Conservation (phyloP, 1,140 invertebrate genomes). For the Drosophila sproati region DNA sequence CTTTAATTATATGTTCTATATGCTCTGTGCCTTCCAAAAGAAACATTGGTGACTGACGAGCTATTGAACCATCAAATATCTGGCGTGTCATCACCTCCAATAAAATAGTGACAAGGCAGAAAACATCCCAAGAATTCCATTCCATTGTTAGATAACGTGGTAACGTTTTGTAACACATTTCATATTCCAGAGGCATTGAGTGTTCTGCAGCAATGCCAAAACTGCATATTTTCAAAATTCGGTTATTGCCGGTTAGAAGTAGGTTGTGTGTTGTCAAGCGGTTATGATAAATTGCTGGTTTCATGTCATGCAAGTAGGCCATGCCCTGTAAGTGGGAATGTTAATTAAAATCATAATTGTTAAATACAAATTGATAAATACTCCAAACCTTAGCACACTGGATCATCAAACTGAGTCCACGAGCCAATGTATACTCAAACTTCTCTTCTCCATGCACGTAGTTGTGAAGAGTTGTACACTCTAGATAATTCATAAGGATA, state of each 20-base stretch:
- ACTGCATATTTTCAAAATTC: conserved; percentile 15
- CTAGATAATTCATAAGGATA: not conserved
- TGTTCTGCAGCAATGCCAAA: conserved; percentile 12
- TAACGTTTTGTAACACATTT: too few species aligned
- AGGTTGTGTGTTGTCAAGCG: conserved; percentile 21
- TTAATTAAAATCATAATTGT: too few species aligned
- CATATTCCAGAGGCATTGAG: not conserved
- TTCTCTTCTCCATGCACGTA: not conserved
- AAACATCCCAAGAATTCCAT: too few species aligned
- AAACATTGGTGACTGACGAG: too few species aligned
- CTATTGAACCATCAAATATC: too few species aligned
- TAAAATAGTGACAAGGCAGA: too few species aligned
- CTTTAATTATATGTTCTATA: too few species aligned
- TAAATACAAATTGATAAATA: not conserved
- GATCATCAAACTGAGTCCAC: not conserved
- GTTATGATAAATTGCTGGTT: conserved; percentile 11
- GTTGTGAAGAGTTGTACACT: not conserved
- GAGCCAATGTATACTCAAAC: not conserved
- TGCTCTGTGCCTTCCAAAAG: too few species aligned
- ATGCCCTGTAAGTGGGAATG: not conserved
- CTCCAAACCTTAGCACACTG: conserved; percentile 1
- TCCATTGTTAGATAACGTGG: too few species aligned
- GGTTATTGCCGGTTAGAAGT: conserved; percentile 3
- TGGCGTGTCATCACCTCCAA: too few species aligned
- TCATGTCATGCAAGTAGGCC: conserved; percentile 17